Evolutionary conservation across 2,888 invertebrate species (phyloP), one percentile per base, ranked within the genome.

Genomic region (Synergus gifuensis): DNA sequence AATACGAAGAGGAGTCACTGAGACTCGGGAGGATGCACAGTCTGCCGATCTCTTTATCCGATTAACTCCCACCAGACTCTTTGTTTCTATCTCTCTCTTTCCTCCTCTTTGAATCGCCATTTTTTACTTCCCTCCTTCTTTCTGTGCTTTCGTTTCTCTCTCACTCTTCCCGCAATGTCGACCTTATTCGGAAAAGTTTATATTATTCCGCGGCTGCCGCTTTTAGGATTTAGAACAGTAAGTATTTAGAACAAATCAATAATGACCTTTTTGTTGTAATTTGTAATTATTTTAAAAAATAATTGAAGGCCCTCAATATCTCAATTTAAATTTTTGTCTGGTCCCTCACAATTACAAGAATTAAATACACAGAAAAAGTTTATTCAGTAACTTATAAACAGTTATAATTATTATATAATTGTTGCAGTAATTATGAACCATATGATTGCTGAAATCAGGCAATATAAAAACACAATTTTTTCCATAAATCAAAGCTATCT

Each of bases 31-130:
- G 88, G 89, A 89, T 88, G 88, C 89, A 88, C 88, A 89, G 89
- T 88, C 88, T 87, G 85, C 86, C 87, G 89, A 89, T 88, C 89
- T 89, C 87, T 87, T 88, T 86, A 88, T 88, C 88, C 87, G 89
- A 89, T 88, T 88, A 88, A 86, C 86, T 87, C 87, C 87, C 88
- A 86, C 88, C 86, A 84, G 81, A 79, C 44, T 42, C 42, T 44
- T 62, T 76, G 4, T 54, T 58, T 49, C 18, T 11, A 16, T 76
- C 62, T 42, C 76, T 22, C 28, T 28, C 44, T 66, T 40, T 42
- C 62, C 28, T 78, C 40, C 28, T 62, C 18, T 49, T 40, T 62
- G 8, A 76, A 44, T 22, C 46, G 14, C 46, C 40, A 16, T 76
- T 64, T 76, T 77, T 16, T 12, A 73, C 60, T 46, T 54, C 7